Conservation (phyloP, 2,113 vertebrate species). For the Picathartes gymnocephalus region DNA sequence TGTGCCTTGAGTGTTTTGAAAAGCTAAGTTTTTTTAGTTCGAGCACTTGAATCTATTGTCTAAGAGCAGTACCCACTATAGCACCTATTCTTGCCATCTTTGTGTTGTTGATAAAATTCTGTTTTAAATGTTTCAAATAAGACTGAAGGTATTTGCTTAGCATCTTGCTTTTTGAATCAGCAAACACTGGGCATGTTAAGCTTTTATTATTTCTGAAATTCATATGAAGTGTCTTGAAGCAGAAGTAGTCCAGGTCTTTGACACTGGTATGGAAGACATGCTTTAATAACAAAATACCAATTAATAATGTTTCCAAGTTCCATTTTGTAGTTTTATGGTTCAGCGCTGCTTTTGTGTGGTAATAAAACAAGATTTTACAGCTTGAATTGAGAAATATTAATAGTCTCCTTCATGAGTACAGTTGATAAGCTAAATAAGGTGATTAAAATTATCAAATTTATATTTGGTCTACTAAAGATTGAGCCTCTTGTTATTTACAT, state of each 20-base stretch:
- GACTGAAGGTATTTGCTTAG: background rate
- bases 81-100: background rate
- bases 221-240: background rate
- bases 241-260: background rate
- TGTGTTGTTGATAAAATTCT: background rate
- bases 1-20: background rate
- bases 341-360: slow-evolving; percentile 1
- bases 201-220: background rate
- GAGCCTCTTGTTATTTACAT: background rate
- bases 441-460: background rate
- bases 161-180: background rate
- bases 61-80: background rate
- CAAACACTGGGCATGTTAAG: background rate
- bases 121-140: background rate
- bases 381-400: background rate
- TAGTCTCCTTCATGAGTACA: background rate
- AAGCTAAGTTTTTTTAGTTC: background rate
- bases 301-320: slow-evolving; percentile 41
- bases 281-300: slow-evolving; percentile 34
- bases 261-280: background rate
- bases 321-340: slow-evolving; percentile 19
- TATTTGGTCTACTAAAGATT: background rate
- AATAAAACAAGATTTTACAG: slow-evolving; percentile 18
- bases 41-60: background rate
- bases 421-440: slow-evolving; percentile 1